Evolutionary conservation across 2,888 invertebrate genomes (phyloP).

Genomic region (Stenotaenia linearis): DNA sequence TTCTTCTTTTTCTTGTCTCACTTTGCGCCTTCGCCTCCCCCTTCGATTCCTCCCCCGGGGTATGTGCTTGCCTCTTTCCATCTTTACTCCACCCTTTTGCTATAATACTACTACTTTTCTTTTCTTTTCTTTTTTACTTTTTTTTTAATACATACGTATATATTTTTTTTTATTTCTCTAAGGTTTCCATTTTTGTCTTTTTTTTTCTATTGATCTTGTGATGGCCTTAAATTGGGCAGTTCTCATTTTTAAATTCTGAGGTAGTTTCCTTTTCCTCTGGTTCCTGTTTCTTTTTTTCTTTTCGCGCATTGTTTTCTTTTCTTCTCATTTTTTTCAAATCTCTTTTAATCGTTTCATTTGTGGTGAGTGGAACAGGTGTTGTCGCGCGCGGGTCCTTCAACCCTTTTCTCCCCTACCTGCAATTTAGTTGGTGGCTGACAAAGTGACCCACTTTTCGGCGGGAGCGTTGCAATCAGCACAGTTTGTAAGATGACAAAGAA

Average conservation of each 20-base stretch:
- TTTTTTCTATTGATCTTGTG: slow-evolving; percentile 29
- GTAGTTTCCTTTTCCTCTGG: neutral
- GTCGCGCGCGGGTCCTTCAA: neutral
- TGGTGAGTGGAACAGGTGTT: neutral
- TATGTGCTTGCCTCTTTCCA: neutral
- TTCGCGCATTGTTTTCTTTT: neutral
- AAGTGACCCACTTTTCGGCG: slow-evolving; percentile 12
- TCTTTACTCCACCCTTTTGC: slow-evolving; percentile 7
- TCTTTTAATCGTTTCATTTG: slow-evolving; percentile 7
- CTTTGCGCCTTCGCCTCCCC: slow-evolving; percentile 8
- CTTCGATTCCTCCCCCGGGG: neutral
- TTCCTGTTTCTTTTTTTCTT: slow-evolving; percentile 14
- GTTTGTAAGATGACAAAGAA: slow-evolving; percentile 22
- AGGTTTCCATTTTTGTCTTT: neutral
- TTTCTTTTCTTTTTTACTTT: neutral
- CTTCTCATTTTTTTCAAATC: neutral
- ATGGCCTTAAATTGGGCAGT: slow-evolving; percentile 33
- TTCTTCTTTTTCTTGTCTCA: neutral
- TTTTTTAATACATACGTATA: neutral
- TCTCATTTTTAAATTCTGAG: slow-evolving; percentile 31
- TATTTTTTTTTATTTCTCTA: neutral
- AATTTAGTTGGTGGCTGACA: slow-evolving; percentile 23
- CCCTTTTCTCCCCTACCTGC: slow-evolving; percentile 29
- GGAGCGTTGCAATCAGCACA: slow-evolving; percentile 27
- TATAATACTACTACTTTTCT: neutral